A percentile compares a stretch with the other conserved stretches of the same genome.
Evolutionary conservation across 2,113 vertebrate species (phyloP).

Genomic region (Oncorhynchus mykiss): DNA sequence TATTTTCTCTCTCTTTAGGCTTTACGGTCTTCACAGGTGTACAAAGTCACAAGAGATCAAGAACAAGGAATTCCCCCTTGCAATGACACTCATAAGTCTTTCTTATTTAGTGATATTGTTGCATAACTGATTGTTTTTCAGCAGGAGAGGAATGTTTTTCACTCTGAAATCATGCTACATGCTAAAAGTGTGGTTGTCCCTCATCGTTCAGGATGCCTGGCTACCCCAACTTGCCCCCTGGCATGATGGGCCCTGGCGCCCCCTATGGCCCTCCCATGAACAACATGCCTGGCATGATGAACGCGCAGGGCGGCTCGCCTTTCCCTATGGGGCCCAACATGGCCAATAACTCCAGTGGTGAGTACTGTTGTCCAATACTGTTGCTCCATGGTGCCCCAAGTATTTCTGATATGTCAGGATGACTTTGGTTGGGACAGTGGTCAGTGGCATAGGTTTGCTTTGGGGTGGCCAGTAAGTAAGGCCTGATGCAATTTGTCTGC

Average conservation of each 20-base stretch:
- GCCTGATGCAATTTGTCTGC: too few relatives aligned
- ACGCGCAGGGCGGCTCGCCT: slow-evolving; percentile 89
- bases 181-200: background rate
- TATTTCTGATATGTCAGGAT: too few relatives aligned
- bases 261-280: slow-evolving; percentile 93
- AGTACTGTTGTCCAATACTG: slow-evolving; percentile 22
- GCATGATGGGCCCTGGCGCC: slow-evolving; percentile 92
- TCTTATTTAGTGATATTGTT: background rate
- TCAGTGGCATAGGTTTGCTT: too few relatives aligned
- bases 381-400: too few relatives aligned
- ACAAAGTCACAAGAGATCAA: background rate
- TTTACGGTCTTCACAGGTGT: too few relatives aligned
- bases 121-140: background rate
- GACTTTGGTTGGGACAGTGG: too few relatives aligned
- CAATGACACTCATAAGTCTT: background rate
- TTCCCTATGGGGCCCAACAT: slow-evolving; percentile 91
- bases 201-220: slow-evolving; percentile 86
- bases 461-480: too few relatives aligned
- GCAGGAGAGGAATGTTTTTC: background rate
- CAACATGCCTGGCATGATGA: slow-evolving; percentile 97
- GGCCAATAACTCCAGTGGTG: slow-evolving; percentile 94
- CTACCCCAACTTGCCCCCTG: slow-evolving; percentile 92
- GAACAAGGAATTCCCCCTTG: background rate
- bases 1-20: too few relatives aligned
- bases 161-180: background rate